Base-by-base conservation (phyloP, 2,888 invertebrate species). In the Ochropleura leucogaster region DNA sequence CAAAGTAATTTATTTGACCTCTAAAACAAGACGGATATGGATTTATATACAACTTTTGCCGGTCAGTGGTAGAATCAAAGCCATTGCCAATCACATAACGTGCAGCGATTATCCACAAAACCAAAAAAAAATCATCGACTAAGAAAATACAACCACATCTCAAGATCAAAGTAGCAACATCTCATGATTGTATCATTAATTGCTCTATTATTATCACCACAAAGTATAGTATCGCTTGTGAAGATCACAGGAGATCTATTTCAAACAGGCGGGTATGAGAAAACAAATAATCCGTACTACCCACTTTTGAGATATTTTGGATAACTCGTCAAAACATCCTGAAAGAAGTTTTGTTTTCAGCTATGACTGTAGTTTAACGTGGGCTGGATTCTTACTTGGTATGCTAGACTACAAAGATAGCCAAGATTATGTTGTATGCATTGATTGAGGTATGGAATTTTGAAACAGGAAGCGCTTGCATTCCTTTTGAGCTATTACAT, bases 241-340 rank as follows among this genome's bases (percentile, higher is more conserved):
- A 85, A 85, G 80, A 88, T 90, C 88, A 87, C 89, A 89, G 87
- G 90, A 92, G 90, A 88, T 89, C 79, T 89, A 91, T 90, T 90
- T 90, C 85, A 88, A 90, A 87, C 87, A 85, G 82, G 70, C 72
- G 78, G 49, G 47, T 82, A 74, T 77, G 79, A 85, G 80, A 85
- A 85, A 83, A 84, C 83, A 85, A 85, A 83, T 85, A 82, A 72
- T 82, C 83, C 68, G 72, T 84, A 68, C 89, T 60, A 66, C 77
- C 78, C 81, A 85, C 88, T 79, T 86, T 80, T 79, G 70, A 68
- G 77, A 81, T 81, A 75, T 75, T 80, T 82, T 72, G 42, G 59
- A 69, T 55, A 47, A 79, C 72, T 60, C 77, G 85, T 85, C 80
- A 80, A 80, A 88, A 89, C 90, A 90, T 91, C 90, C 90, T 88